phyloP scores from a whole-genome alignment of 1,140 invertebrate genomes.

The Drosophila punjabiensis region DNA sequence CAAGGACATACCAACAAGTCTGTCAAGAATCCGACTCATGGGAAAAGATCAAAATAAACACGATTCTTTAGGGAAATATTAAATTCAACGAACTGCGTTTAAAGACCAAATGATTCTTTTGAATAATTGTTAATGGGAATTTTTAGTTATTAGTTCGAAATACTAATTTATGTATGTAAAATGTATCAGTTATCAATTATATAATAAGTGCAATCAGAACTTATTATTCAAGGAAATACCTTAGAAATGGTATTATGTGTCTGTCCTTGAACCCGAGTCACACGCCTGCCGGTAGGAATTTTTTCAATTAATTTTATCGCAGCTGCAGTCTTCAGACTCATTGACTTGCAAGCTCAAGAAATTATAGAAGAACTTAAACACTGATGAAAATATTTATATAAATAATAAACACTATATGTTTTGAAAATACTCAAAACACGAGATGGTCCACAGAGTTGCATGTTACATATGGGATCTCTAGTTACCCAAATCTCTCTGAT shows the following conservation, averaged over 20 bases:
- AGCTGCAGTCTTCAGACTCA: background rate
- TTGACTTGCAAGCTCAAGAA: background rate
- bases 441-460: background rate
- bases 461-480: background rate
- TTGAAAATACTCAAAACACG: background rate
- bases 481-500: background rate
- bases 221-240: background rate
- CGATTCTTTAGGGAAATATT: background rate
- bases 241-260: background rate
- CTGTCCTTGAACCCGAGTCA: background rate
- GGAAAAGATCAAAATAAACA: conserved; percentile 46
- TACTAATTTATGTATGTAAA: too few relatives aligned
- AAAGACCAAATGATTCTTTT: background rate
- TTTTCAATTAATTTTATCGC: conserved; percentile 5
- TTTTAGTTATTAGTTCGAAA: background rate
- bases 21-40: background rate
- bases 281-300: background rate
- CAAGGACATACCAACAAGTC: conserved; percentile 32
- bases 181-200: background rate
- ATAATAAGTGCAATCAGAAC: background rate
- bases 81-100: background rate
- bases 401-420: background rate
- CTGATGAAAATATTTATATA: background rate
- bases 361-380: background rate
- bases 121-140: background rate